Base-by-base conservation (phyloP, 2,113 vertebrate species). In the Elachura formosa region DNA sequence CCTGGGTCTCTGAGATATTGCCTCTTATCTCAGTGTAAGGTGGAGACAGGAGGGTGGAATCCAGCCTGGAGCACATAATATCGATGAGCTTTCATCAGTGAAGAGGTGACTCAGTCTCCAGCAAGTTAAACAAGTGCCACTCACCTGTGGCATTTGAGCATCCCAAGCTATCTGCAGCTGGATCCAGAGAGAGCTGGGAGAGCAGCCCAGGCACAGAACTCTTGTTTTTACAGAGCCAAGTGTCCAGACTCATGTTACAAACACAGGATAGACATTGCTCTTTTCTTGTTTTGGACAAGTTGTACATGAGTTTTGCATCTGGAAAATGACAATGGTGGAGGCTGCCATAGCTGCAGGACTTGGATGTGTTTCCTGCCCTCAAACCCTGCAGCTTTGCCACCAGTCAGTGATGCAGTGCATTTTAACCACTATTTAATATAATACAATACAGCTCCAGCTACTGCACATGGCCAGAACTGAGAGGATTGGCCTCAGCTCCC, bases 201-300 rank as follows among this genome's bases (percentile, higher is more conserved):
- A 58, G 21, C 48, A 45, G 24, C 74, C 8, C 2, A 43, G 55
- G 38, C 61, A 20, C 13, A 45, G 67, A 73, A 19, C 10, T 1
- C 28, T 76, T 13, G 29, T 2, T 67, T 75, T 33, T 34, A 62
- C 56, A 21, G 15, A 33, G n/a, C 67, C 11, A 3, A 15, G 68
- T 7, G 20, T 69, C 36, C 54, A 31, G 63, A 41, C 45, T 91
- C n/a, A 0, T 0, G n/a, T 61, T 88, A 28, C 11, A 72, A 31
- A 34, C 41, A 7, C 11, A 6, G 45, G 21, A 59, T 24, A 73
- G 79, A 18, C 21, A 0, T 31, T 0, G 0, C 34, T 75, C 15
- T 71, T 74, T 4, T 4, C 26, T 23, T 25, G 2, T 20, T 66
- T 75, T 51, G 51, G 29, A 12, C 6, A 18, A 40, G 36, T 28